Evolutionary conservation across 1,140 invertebrate genomes (phyloP).

Genomic region (Lasaia peninsularis): DNA sequence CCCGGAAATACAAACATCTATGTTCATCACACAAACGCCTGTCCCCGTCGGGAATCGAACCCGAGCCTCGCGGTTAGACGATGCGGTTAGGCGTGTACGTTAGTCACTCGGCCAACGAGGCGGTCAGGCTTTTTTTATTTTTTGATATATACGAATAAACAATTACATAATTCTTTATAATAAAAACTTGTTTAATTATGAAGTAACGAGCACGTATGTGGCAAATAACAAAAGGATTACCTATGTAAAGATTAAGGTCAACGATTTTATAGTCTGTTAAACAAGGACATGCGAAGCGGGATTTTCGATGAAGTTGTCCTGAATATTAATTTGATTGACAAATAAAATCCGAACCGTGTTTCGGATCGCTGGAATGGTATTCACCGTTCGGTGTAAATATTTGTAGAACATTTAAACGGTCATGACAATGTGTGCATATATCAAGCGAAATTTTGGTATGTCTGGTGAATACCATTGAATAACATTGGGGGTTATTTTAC

Average conservation of each 20-base stretch:
- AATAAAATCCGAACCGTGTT: constrained; percentile 36
- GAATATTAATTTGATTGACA: constrained; percentile 51
- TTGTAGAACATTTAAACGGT: constrained; percentile 3
- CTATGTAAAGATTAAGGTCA: constrained; percentile 25
- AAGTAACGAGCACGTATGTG: neutral
- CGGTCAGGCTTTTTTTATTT: too few relatives aligned
- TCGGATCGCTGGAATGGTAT: constrained; percentile 9
- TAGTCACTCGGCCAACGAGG: too few relatives aligned
- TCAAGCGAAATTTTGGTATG: neutral
- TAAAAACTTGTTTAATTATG: neutral
- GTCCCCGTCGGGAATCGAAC: too few relatives aligned
- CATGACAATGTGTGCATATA: neutral
- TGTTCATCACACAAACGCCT: too few relatives aligned
- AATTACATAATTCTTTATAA: too few relatives aligned
- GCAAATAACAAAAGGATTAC: neutral
- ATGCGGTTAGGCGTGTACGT: too few relatives aligned
- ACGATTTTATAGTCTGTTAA: constrained; percentile 31
- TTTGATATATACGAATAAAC: too few relatives aligned
- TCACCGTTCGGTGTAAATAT: constrained; percentile 4
- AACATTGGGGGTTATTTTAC: neutral
- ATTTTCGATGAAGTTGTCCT: constrained; percentile 42
- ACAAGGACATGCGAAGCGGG: constrained; percentile 46
- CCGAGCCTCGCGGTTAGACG: too few relatives aligned
- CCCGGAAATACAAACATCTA: too few relatives aligned
- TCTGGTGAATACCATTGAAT: neutral